Percentiles rank a stretch among this genome's conserved stretches.
phyloP scores from a whole-genome alignment of 2,113 vertebrate genomes.

The Tupaia chinensis region DNA sequence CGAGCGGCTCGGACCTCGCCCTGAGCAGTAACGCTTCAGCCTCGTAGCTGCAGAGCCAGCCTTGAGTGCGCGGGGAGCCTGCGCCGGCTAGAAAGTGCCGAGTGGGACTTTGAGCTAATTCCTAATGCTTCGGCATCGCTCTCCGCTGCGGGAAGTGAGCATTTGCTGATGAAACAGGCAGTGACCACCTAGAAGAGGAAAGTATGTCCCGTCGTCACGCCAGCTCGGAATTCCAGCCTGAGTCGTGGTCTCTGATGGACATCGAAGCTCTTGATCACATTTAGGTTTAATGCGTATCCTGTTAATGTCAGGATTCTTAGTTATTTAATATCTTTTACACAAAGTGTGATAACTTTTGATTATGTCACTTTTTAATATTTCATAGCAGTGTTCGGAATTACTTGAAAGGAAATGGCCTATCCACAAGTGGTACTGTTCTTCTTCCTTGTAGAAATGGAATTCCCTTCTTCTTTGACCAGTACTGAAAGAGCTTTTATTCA shows the following conservation, averaged over 20 bases:
- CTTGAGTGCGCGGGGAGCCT: background rate
- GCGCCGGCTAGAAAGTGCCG: background rate
- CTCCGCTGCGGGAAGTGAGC: background rate
- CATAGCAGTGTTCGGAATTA: background rate
- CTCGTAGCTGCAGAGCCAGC: background rate
- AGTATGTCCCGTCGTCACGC: background rate
- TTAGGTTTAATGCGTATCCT: constrained; percentile 16
- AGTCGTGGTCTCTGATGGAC: background rate
- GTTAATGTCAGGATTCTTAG: constrained; percentile 1
- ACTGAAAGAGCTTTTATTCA: constrained; percentile 96
- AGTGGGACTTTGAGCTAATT: background rate
- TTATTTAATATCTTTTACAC: background rate
- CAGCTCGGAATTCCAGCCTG: background rate
- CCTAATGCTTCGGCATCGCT: background rate
- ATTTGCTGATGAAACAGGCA: background rate
- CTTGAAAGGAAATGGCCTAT: constrained; percentile 33
- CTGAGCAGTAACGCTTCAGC: background rate
- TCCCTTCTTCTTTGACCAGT: constrained; percentile 94
- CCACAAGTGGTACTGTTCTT: background rate
- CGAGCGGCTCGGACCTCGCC: background rate
- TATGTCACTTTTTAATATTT: constrained; percentile 19
- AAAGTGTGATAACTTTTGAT: background rate
- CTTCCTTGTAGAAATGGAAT: constrained; percentile 92
- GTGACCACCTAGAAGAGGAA: background rate
- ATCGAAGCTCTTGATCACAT: background rate